Percentiles rank a stretch among this genome's conserved stretches.
Evolutionary conservation across 1,140 invertebrate genomes (phyloP).

Genomic region (Pachypsylla venusta): DNA sequence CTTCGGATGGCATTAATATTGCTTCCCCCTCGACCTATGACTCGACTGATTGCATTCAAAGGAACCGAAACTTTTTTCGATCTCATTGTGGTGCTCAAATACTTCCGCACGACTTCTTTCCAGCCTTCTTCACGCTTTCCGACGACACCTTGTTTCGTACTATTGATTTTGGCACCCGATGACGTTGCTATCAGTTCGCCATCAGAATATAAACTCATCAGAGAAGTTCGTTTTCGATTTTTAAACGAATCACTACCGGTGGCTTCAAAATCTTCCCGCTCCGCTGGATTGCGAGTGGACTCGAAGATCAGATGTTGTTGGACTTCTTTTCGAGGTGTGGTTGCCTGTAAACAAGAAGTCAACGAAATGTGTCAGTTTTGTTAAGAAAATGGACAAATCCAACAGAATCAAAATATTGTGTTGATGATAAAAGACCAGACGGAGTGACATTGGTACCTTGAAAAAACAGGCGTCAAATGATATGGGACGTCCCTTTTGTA

Average conservation of each 20-base stretch:
- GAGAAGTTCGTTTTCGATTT: conserved; percentile 36
- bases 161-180: conserved; percentile 33
- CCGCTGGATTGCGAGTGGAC: conserved; percentile 43
- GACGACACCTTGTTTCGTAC: conserved; percentile 45
- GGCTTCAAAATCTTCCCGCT: conserved; percentile 49
- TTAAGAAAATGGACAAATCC: too few species aligned
- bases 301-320: conserved; percentile 39
- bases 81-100: conserved; percentile 33
- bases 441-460: too few species aligned
- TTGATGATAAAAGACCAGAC: too few species aligned
- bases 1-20: conserved; percentile 94
- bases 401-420: too few species aligned
- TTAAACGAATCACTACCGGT: conserved; percentile 40
- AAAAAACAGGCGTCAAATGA: too few species aligned
- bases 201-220: conserved; percentile 31
- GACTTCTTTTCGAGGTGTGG: conserved; percentile 11
- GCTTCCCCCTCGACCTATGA: conserved; percentile 87
- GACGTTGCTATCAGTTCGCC: conserved; percentile 28
- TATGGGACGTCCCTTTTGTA: too few species aligned
- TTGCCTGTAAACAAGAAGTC: neutral
- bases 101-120: conserved; percentile 62
- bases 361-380: too few species aligned
- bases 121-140: conserved; percentile 80
- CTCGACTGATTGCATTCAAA: conserved; percentile 82
- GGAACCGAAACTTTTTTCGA: conserved; percentile 83